Evolutionary conservation across 2,113 vertebrate genomes (phyloP), one percentile per base, ranked within the genome.

Genomic region (Festucalex cinctus): DNA sequence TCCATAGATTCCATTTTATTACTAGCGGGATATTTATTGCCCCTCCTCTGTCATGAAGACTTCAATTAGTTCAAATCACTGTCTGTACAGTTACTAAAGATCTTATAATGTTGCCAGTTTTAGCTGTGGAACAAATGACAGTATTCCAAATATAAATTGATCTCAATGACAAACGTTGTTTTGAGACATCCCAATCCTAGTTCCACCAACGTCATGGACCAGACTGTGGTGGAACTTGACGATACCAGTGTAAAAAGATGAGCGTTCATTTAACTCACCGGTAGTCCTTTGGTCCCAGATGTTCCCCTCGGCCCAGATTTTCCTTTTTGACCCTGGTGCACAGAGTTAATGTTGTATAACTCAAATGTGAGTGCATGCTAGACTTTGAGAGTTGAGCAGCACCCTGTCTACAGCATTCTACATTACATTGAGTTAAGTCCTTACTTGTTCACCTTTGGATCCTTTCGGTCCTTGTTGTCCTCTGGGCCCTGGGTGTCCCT

Each of bases 371-470:
- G 35, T 59, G 7, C 16, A 28, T 43, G 16, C 37, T 36, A 51
- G 20, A 63, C 0, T 36, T 48, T 61, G 1, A 22, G 13, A 35
- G 2, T 36, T 51, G 39, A 9, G 3, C 58, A 12, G n/a, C 43
- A 41, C 13, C 9, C 12, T 5, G 53, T 13, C 53, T 56, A 9
- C 14, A 14, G 13, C 32, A 24, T 5, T 54, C 51, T 12, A 24
- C n/a, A 26, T 69, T 51, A 51, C 13, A 10, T 70, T 67, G 20
- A 61, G 57, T 54, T 56, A 37, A 39, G 74, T 79, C 89, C 94
- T 90, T 93, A 99, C 97, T 94, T 91, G 92, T 86, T 92, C 90
- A 80, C 97, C 97, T 94, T 96, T 98, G 65, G 93, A 95, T 92
- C 95, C 97, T 90, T 94, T 96, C 74, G 88, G 88, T 68, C 97